These are phyloP conservation scores for Buteo buteo DNA, from an alignment of 2,113 vertebrate species.

Conservation along the genomic window DNA sequence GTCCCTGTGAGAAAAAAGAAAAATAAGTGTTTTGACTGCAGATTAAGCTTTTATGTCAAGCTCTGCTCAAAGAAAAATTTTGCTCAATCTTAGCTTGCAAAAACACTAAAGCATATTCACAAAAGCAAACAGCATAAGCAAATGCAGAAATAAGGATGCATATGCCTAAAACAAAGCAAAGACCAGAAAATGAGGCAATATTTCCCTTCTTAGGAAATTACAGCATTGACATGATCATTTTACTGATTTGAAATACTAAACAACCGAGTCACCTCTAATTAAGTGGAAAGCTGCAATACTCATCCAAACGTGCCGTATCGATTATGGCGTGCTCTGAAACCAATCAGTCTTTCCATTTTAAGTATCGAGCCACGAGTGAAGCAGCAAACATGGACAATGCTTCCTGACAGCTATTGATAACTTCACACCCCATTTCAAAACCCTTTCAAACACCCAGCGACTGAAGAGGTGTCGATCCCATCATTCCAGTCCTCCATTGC, in stretches of 20 bases:
- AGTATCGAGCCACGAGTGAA: neutral
- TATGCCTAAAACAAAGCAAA: neutral
- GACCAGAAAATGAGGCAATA: neutral
- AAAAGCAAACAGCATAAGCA: neutral
- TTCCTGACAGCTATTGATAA: neutral
- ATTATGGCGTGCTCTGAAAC: neutral
- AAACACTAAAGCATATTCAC: neutral
- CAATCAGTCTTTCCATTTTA: neutral
- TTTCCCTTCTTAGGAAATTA: slow-evolving; percentile 1
- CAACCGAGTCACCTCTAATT: slow-evolving; percentile 6
- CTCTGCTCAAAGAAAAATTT: neutral
- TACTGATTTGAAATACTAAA: slow-evolving; percentile 23
- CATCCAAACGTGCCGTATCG: neutral
- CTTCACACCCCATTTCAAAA: neutral
- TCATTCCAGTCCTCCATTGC: neutral
- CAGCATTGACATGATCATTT: neutral
- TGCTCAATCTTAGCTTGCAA: neutral
- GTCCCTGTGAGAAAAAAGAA: neutral
- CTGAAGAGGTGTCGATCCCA: neutral
- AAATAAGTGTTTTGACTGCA: neutral
- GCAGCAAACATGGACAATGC: neutral
- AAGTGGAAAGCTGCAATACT: slow-evolving; percentile 18
- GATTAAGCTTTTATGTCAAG: neutral
- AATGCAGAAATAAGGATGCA: neutral
- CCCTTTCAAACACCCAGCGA: neutral